These are phyloP conservation scores for Mirounga angustirostris DNA, from an alignment of 2,113 vertebrate species.

Conservation along the genomic window DNA sequence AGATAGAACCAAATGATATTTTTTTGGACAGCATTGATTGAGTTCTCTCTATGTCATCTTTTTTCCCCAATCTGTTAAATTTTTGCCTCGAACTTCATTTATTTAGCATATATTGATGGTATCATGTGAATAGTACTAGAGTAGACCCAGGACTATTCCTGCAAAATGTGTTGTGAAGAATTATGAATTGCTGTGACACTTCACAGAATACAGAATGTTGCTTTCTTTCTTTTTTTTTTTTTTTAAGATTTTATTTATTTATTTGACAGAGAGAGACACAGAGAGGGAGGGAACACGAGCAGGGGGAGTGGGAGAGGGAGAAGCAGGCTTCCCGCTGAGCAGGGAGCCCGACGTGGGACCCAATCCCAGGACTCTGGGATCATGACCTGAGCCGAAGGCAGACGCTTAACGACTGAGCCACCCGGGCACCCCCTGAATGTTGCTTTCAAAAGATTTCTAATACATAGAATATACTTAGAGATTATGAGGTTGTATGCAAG, in stretches of 20 bases:
- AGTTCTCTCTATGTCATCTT: not conserved
- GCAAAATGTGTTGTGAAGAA: constrained; percentile 27
- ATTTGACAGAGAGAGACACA: no score
- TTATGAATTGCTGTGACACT: not conserved
- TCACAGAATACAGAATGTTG: not conserved
- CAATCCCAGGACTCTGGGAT: no score
- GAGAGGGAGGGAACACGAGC: no score
- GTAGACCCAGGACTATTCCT: not conserved
- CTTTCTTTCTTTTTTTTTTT: not conserved
- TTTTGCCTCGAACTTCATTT: constrained; percentile 40
- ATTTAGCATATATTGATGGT: not conserved
- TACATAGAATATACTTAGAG: not conserved
- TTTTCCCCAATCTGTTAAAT: not conserved
- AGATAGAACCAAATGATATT: not conserved
- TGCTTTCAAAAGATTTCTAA: constrained; percentile 53
- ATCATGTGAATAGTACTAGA: not conserved
- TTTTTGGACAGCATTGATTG: not conserved
- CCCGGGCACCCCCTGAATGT: not conserved
- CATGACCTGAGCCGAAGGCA: no score
- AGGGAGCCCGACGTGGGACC: no score
- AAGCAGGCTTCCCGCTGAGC: no score
- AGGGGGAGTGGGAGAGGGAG: no score
- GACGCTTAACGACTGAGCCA: no score
- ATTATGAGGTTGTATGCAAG: constrained; percentile 11
- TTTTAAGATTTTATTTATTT: no score